Percentiles rank a stretch among this genome's conserved stretches.
Evolutionary conservation across 2,888 invertebrate species (phyloP).

Genomic region (Fragum fragum): DNA sequence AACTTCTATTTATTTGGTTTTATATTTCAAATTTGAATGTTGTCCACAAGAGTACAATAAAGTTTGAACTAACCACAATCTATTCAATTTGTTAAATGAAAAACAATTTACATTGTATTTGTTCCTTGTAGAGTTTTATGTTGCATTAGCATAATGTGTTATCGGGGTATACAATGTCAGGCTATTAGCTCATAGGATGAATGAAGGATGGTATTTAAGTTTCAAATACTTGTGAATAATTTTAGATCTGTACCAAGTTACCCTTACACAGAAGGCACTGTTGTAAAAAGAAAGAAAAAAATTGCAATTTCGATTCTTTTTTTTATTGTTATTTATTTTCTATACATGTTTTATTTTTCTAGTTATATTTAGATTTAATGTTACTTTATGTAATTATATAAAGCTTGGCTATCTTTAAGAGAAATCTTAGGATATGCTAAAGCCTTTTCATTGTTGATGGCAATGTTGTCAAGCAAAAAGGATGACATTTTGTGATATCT

Average conservation of each 20-base stretch:
- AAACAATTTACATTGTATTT: slow-evolving; percentile 1
- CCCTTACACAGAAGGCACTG: neutral
- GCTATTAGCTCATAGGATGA: slow-evolving; percentile 8
- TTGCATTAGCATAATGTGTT: slow-evolving; percentile 9
- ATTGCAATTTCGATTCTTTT: too few species aligned
- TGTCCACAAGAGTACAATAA: slow-evolving; percentile 11
- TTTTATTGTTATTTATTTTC: too few species aligned
- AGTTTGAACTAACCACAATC: neutral
- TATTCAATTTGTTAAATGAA: slow-evolving; percentile 14
- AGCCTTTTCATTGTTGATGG: too few species aligned
- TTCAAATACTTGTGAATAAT: neutral
- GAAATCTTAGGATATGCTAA: too few species aligned
- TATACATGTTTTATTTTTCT: too few species aligned
- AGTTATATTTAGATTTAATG: too few species aligned
- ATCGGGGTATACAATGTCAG: slow-evolving; percentile 8
- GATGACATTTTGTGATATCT: too few species aligned
- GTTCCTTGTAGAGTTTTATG: slow-evolving; percentile 4
- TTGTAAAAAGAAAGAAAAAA: too few species aligned
- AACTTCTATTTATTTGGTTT: slow-evolving; percentile 1
- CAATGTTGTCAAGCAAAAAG: too few species aligned
- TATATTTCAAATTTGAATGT: slow-evolving; percentile 2
- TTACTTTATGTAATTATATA: too few species aligned
- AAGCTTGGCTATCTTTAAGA: too few species aligned
- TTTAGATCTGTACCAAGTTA: neutral
- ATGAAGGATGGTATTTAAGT: slow-evolving; percentile 5